Evolutionary conservation across 1,140 invertebrate genomes (phyloP).

Genomic region (Ostrea edulis): DNA sequence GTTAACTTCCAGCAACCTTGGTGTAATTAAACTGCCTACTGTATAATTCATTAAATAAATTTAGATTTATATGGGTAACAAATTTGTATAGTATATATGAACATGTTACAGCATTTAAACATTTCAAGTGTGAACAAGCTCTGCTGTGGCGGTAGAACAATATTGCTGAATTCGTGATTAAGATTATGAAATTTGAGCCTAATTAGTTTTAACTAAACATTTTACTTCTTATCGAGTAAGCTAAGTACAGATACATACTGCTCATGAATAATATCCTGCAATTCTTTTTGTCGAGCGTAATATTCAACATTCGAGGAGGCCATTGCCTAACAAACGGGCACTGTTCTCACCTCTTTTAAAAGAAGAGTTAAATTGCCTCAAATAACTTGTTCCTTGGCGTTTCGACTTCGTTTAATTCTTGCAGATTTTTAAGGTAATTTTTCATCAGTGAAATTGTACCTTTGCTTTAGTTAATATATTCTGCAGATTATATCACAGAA

Average conservation of each 20-base stretch:
- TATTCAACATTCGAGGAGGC: slow-evolving; percentile 74
- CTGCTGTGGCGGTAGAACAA: not conserved
- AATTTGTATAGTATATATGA: too few relatives aligned
- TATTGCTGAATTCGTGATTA: too few relatives aligned
- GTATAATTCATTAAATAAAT: too few relatives aligned
- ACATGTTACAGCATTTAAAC: not conserved
- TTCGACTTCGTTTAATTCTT: not conserved
- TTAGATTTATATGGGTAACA: too few relatives aligned
- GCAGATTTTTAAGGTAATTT: too few relatives aligned
- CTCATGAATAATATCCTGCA: slow-evolving; percentile 66
- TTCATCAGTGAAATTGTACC: too few relatives aligned
- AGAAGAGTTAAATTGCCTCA: not conserved
- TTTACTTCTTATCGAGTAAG: not conserved
- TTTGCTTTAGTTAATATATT: too few relatives aligned
- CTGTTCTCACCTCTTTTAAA: not conserved
- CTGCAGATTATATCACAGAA: too few relatives aligned
- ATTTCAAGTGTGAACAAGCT: slow-evolving; percentile 12
- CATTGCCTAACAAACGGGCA: slow-evolving; percentile 67
- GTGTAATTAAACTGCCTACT: too few relatives aligned
- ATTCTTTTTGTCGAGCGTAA: slow-evolving; percentile 70
- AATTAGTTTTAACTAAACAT: too few relatives aligned
- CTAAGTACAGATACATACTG: slow-evolving; percentile 49
- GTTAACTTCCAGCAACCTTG: too few relatives aligned
- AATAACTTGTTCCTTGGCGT: not conserved
- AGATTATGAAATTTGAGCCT: too few relatives aligned